These are phyloP conservation scores for Sesia apiformis DNA, from an alignment of 2,888 invertebrate species.

Conservation along the genomic window DNA sequence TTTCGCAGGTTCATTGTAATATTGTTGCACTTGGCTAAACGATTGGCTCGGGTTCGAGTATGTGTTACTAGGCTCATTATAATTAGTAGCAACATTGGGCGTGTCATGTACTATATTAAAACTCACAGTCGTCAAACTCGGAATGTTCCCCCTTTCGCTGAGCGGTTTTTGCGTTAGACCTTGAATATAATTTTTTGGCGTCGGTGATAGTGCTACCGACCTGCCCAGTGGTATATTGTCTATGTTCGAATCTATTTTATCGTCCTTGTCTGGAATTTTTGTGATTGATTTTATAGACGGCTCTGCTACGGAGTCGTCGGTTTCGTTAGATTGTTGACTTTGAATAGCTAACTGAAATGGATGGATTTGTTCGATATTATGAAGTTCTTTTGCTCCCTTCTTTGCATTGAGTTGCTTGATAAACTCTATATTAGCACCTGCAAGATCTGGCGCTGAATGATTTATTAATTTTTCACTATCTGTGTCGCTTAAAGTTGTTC, in stretches of 20 bases:
- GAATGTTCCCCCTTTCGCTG: constrained; percentile 29
- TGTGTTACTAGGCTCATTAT: constrained; percentile 25
- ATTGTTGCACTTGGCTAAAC: constrained; percentile 22
- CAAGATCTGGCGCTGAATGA: constrained; percentile 47
- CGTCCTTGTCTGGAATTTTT: constrained; percentile 25
- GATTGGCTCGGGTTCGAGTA: constrained; percentile 23
- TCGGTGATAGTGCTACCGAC: constrained; percentile 32
- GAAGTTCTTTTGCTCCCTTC: constrained; percentile 45
- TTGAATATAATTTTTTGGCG: constrained; percentile 40
- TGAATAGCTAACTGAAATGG: constrained; percentile 70
- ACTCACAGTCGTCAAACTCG: constrained; percentile 52
- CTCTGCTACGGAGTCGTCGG: constrained; percentile 43
- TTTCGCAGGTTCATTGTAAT: constrained; percentile 41
- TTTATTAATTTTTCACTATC: constrained; percentile 32
- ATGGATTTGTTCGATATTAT: constrained; percentile 30
- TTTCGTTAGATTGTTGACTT: constrained; percentile 41
- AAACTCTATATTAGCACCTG: constrained; percentile 67
- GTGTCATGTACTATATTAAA: constrained; percentile 55
- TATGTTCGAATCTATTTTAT: constrained; percentile 19
- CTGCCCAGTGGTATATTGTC: constrained; percentile 37
- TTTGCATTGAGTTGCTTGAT: constrained; percentile 60
- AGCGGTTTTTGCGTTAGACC: constrained; percentile 26
- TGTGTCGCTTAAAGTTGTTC: background rate
- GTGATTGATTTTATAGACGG: constrained; percentile 32
- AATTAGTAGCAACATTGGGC: constrained; percentile 26